Base-by-base conservation (phyloP, 2,888 invertebrate species). In the Netelia melanura region DNA sequence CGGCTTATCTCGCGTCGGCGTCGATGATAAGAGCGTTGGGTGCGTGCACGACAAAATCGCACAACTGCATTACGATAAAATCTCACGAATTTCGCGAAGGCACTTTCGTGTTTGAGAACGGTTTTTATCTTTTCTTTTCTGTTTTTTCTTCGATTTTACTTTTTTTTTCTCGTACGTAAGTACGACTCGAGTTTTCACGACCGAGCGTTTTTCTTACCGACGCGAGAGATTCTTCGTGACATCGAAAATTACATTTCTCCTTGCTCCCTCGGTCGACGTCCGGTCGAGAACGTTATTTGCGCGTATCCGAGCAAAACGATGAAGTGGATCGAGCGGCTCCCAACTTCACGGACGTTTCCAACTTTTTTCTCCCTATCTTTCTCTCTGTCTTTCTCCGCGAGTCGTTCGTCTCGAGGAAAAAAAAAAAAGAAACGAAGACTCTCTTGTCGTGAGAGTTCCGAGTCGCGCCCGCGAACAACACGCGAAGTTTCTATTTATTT, bases 401-500 rank as follows among this genome's bases (percentile, higher is more conserved):
- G 30, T 48, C n/a, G 48, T 11, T 68, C 30, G 67, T 6, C 21
- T 56, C 44, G 44, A 21, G 17, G 44, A 61, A 82, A 71, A 56
- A 82, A 71, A 56, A 17, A 17, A 67, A 74, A 61, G 72, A 75
- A 68, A 25, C 23, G 2, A 44, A 65, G 72, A 74, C 10, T 58
- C n/a, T 74, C 52, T 62, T 79, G 54, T 79, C n/a, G 25, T 61
- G 58, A 75, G 52, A 71, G 65, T 71, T 76, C 23, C 72, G 64
- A 52, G 56, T 52, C 54, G 74, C 77, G n/a, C 72, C 44, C 58
- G 74, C 72, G 30, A 81, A 74, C 38, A 77, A 52, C 58, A 48
- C 76, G 77, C 77, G 77, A 68, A 77, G 77, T 84, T 78, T 81
- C 81, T 74, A 78, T 81, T 78, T 81, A 74, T 77, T 84, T 84